Evolutionary conservation across 1,140 invertebrate genomes (phyloP).

Genomic region (Homarus americanus): DNA sequence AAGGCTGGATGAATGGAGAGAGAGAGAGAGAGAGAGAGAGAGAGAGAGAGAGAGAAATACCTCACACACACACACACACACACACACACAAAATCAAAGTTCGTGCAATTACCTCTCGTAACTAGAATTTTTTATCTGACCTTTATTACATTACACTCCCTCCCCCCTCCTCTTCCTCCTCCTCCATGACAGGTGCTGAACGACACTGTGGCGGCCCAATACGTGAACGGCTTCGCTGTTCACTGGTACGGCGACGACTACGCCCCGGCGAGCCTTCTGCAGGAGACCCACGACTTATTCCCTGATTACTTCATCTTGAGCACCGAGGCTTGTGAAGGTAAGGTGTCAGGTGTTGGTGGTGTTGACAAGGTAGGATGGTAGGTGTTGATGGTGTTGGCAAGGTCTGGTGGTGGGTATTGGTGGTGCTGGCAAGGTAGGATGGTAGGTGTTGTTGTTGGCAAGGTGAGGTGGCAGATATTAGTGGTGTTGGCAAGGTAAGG

Average conservation of each 20-base stretch:
- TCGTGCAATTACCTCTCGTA: too few relatives aligned
- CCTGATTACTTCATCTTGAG: conserved; percentile 87
- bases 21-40: conserved; percentile 16
- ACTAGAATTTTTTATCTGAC: too few relatives aligned
- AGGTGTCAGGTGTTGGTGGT: neutral
- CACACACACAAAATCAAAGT: too few relatives aligned
- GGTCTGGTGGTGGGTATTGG: neutral
- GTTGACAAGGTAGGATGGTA: too few relatives aligned
- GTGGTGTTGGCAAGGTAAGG: too few relatives aligned
- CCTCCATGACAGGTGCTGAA: conserved; percentile 78
- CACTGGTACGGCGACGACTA: conserved; percentile 88
- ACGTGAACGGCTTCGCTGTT: conserved; percentile 87
- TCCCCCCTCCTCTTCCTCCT: neutral
- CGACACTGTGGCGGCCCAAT: conserved; percentile 82
- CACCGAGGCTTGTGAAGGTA: conserved; percentile 85
- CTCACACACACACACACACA: too few relatives aligned
- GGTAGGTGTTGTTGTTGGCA: conserved; percentile 78
- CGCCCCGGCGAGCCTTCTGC: conserved; percentile 80
- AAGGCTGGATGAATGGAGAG: neutral
- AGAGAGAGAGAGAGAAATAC: neutral
- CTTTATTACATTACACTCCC: neutral
- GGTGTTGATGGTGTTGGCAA: conserved; percentile 79
- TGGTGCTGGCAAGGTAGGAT: too few relatives aligned
- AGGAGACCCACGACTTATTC: conserved; percentile 81
- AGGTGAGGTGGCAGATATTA: neutral